Percentiles rank a stretch among this genome's conserved stretches.
These are phyloP conservation scores for Glossophaga mutica DNA, from an alignment of 2,797 vertebrate species.

Conservation along the genomic window DNA sequence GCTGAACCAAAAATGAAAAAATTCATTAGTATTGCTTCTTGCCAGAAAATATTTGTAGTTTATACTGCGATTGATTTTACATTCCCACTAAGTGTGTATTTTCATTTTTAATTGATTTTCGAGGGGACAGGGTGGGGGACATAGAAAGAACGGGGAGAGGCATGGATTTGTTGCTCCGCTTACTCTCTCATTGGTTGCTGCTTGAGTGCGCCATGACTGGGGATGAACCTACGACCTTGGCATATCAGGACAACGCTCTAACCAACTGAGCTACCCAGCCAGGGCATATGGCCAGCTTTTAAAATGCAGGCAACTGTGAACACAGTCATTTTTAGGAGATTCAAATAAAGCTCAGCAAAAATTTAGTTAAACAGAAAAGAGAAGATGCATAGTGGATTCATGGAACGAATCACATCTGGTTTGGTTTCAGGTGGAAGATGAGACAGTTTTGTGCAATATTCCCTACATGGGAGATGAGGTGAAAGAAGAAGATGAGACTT, in stretches of 20 bases:
- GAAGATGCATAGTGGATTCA: neutral
- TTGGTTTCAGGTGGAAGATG: slow-evolving; percentile 93
- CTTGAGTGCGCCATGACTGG: neutral
- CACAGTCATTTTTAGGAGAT: neutral
- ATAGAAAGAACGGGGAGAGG: neutral
- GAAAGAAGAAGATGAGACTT: slow-evolving; percentile 97
- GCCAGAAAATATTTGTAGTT: neutral
- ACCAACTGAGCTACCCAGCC: neutral
- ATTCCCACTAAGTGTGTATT: neutral
- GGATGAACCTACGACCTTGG: neutral
- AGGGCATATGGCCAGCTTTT: neutral
- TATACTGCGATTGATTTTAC: neutral
- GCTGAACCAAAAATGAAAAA: neutral
- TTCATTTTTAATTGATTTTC: neutral
- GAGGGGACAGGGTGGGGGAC: too few relatives aligned
- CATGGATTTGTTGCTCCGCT: neutral
- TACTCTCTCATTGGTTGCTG: neutral
- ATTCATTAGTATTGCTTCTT: neutral
- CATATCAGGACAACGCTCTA: neutral
- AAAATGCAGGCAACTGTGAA: neutral
- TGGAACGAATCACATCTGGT: neutral
- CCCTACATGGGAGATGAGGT: slow-evolving; percentile 99
- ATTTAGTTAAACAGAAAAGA: neutral
- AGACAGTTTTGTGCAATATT: slow-evolving; percentile 97
- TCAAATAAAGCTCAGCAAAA: neutral